These are phyloP conservation scores for Tetramorium simillimum DNA, from an alignment of 1,140 invertebrate genomes.

Conservation along the genomic window DNA sequence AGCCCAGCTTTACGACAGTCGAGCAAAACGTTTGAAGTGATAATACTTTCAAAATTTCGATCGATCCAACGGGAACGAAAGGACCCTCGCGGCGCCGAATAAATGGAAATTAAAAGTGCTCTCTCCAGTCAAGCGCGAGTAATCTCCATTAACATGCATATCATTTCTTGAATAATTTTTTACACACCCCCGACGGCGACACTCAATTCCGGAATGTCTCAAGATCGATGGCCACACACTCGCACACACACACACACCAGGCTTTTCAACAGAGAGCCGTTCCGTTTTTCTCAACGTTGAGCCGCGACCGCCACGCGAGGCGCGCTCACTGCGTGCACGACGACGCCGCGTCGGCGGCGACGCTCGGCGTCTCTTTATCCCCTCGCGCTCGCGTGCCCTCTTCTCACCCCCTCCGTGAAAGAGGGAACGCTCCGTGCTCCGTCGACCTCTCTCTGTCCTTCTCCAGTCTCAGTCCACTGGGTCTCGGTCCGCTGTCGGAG, in stretches of 20 bases:
- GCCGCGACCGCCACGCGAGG: background rate
- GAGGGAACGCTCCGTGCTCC: background rate
- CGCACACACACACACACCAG: no score
- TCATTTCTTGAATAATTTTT: background rate
- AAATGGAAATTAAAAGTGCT: background rate
- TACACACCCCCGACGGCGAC: background rate
- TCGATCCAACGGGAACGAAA: background rate
- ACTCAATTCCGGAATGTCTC: background rate
- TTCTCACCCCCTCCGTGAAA: no score
- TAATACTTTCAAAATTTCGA: background rate
- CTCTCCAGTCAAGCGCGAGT: background rate
- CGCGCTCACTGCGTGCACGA: background rate
- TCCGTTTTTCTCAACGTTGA: background rate
- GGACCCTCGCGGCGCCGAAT: no score
- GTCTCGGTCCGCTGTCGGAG: background rate
- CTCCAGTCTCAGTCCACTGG: background rate
- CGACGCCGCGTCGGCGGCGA: background rate
- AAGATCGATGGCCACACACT: background rate
- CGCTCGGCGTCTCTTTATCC: slow-evolving; percentile 2
- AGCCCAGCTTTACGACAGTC: background rate
- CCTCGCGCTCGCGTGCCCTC: background rate
- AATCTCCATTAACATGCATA: background rate
- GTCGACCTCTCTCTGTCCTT: background rate
- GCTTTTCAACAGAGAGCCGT: background rate
- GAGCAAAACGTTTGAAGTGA: background rate